These are phyloP conservation scores for Falcaria lacertinaria DNA, from an alignment of 2,888 invertebrate species.

Conservation along the genomic window DNA sequence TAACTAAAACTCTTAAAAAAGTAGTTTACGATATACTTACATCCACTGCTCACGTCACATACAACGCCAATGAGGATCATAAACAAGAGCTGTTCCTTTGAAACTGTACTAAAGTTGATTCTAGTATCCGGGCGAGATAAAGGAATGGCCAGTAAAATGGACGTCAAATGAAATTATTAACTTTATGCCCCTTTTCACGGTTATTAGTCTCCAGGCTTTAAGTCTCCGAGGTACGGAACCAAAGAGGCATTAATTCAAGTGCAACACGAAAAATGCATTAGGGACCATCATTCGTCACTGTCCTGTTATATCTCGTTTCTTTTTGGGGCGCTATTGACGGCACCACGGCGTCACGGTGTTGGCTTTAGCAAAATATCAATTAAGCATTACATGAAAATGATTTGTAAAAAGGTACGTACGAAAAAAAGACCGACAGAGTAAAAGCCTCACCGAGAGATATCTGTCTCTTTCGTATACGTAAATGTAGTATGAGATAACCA, in stretches of 20 bases:
- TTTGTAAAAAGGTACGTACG: background rate
- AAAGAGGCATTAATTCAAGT: constrained; percentile 73
- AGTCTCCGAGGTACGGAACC: constrained; percentile 37
- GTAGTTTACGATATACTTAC: background rate
- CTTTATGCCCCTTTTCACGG: constrained; percentile 41
- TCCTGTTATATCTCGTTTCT: constrained; percentile 35
- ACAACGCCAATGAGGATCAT: background rate
- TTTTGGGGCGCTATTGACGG: too few species aligned
- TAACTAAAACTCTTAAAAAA: too few species aligned
- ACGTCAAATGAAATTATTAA: constrained; percentile 35
- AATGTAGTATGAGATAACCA: too few species aligned
- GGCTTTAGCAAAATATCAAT: background rate
- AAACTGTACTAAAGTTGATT: constrained; percentile 14
- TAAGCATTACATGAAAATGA: background rate
- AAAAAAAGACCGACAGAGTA: too few species aligned
- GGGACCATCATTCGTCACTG: constrained; percentile 62
- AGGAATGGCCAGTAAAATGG: constrained; percentile 12
- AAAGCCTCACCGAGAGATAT: too few species aligned
- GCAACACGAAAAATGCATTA: constrained; percentile 80
- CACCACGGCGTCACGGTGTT: background rate
- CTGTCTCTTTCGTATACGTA: too few species aligned
- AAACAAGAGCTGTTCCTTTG: constrained; percentile 4
- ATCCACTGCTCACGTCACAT: too few species aligned
- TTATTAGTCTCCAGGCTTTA: constrained; percentile 38
- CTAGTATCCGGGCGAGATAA: constrained; percentile 26